phyloP scores from a whole-genome alignment of 2,113 vertebrate species.

The Erythrocercus mccallii region DNA sequence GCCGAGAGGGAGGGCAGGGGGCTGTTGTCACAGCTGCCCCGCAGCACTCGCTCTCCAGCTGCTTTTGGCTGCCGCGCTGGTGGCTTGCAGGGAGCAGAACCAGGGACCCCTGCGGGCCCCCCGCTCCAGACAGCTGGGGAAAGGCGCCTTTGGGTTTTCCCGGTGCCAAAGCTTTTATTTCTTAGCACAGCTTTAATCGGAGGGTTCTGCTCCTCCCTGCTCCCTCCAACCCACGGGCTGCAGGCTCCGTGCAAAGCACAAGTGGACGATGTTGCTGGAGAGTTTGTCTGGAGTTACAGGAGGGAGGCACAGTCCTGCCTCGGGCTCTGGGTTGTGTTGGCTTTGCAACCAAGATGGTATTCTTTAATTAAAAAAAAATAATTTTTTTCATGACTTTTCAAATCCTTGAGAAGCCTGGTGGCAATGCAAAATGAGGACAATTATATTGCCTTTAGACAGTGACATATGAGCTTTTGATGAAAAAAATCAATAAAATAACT shows the following conservation, averaged over 20 bases:
- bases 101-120: background rate
- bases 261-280: accelerated
- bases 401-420: background rate
- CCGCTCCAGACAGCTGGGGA: background rate
- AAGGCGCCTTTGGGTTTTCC: background rate
- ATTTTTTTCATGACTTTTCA: background rate
- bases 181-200: background rate
- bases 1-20: background rate
- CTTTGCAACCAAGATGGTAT: background rate
- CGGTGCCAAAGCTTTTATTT: background rate
- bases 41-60: background rate
- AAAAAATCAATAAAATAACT: background rate
- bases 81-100: background rate
- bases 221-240: background rate
- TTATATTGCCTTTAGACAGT: background rate
- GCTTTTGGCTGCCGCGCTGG: background rate
- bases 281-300: background rate
- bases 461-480: background rate
- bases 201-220: background rate
- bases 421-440: background rate
- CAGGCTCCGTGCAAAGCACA: accelerated
- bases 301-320: background rate
- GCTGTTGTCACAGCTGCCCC: background rate
- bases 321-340: accelerated
- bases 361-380: background rate